Conservation (phyloP, 2,888 invertebrate genomes). For the Saturnia pavonia region DNA sequence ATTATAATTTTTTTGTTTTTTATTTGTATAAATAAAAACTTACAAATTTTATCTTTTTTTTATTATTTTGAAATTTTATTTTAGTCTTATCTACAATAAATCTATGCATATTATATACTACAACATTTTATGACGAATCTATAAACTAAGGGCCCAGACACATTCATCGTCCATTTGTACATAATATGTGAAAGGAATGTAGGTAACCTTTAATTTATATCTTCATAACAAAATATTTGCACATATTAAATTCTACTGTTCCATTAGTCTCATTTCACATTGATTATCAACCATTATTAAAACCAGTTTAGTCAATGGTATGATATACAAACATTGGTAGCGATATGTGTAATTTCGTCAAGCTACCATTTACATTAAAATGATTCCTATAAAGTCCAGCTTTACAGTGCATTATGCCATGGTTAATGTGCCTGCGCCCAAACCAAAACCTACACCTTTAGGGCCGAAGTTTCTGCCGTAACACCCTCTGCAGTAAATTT, state of each 20-base stretch:
- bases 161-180: slow-evolving; percentile 77
- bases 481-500: slow-evolving; percentile 96
- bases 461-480: slow-evolving; percentile 94
- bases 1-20: slow-evolving; percentile 41
- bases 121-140: slow-evolving; percentile 78
- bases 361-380: slow-evolving; percentile 59
- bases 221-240: slow-evolving; percentile 75
- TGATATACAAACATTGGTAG: slow-evolving; percentile 64
- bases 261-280: slow-evolving; percentile 71
- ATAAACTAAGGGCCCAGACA: slow-evolving; percentile 82
- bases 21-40: slow-evolving; percentile 26
- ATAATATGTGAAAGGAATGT: slow-evolving; percentile 78
- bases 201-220: slow-evolving; percentile 82
- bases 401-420: slow-evolving; percentile 86
- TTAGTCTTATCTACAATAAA: slow-evolving; percentile 68
- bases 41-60: slow-evolving; percentile 41
- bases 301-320: slow-evolving; percentile 80
- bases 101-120: slow-evolving; percentile 69
- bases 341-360: slow-evolving; percentile 65
- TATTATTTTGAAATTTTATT: slow-evolving; percentile 47
- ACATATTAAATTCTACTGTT: slow-evolving; percentile 52
- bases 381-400: slow-evolving; percentile 74
- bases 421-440: slow-evolving; percentile 94
- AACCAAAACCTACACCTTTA: slow-evolving; percentile 93
- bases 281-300: slow-evolving; percentile 78